These are phyloP conservation scores for Zaprionus lineosus DNA, from an alignment of 2,888 invertebrate species.

Conservation along the genomic window DNA sequence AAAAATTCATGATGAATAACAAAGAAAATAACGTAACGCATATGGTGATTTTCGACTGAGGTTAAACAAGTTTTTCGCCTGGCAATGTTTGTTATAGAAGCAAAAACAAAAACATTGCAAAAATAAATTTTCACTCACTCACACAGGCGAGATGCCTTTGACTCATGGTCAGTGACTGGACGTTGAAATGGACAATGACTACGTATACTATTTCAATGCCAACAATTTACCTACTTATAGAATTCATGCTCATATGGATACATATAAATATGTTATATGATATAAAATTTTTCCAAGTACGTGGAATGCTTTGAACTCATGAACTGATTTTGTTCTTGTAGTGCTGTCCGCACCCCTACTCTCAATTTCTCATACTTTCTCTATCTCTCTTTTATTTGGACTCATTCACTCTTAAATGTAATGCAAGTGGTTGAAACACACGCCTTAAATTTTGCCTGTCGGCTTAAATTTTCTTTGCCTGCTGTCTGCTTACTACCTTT, in stretches of 20 bases:
- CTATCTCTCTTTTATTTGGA: conserved; percentile 3
- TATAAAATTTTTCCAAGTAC: conserved; percentile 17
- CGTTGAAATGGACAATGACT: conserved; percentile 39
- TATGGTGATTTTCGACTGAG: conserved; percentile 19
- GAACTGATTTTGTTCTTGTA: conserved; percentile 27
- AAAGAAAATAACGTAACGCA: conserved; percentile 22
- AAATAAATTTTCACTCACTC: conserved; percentile 15
- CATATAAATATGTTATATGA: conserved; percentile 1
- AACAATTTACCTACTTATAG: conserved; percentile 4
- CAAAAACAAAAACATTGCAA: conserved; percentile 45
- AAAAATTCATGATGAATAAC: conserved; percentile 39
- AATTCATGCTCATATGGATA: not conserved
- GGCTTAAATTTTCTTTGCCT: conserved; percentile 26
- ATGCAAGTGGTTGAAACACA: conserved; percentile 56
- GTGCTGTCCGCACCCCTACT: conserved; percentile 7
- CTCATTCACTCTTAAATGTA: conserved; percentile 11
- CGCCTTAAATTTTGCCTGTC: conserved; percentile 50
- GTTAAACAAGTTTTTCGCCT: conserved; percentile 40
- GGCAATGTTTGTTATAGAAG: conserved; percentile 1
- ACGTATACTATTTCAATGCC: conserved; percentile 46
- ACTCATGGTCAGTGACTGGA: conserved; percentile 57
- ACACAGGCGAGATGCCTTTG: conserved; percentile 25
- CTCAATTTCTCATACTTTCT: too few relatives aligned
- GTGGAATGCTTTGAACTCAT: conserved; percentile 13
- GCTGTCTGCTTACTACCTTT: too few relatives aligned